Evolutionary conservation across 2,888 invertebrate genomes (phyloP), one percentile per base, ranked within the genome.

Genomic region (Abrostola tripartita): DNA sequence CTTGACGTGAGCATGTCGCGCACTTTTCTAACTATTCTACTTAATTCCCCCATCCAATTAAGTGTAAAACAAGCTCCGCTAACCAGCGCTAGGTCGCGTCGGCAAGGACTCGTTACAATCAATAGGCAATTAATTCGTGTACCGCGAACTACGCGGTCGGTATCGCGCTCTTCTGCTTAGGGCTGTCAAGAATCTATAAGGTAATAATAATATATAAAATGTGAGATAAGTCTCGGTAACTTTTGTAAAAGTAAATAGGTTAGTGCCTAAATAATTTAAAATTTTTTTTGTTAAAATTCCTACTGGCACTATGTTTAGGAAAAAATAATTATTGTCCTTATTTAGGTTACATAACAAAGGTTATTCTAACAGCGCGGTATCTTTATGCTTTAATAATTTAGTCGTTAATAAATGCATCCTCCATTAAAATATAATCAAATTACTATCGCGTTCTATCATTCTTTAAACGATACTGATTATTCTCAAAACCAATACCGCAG

Each of bases 61-160:
- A 53, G 8, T 8, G 41, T 14, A 40, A 52, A 71, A 62, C 58
- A 47, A 71, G 24, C 12, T 50, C 50, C 61, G 44, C 54, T 67
- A 66, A 40, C 44, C 49, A 10, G 41, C 53, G 44, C 67, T 42
- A 38, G 49, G 66, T 24, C 57, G 58, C 24, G 50, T 61, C 52
- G 73, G 78, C 74, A 81, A 80, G 81, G 81, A 76, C 79, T 75
- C 74, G 71, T 67, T 73, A 79, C 82, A 81, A 82, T 82, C 85
- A 82, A 85, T 84, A 83, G 76, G 76, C 81, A 85, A 85, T 86
- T 85, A 86, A 85, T 83, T 78, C 80, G 63, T 59, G 63, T 57
- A 54, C 72, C 79, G 77, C 80, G 81, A 76, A 71, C 74, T 80
- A 47, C 51, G 49, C 50, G 40, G 58, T 52, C 49, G 51, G 44